These are phyloP conservation scores for Sarcophaga caerulescens DNA, from an alignment of 2,888 invertebrate species.

Conservation along the genomic window DNA sequence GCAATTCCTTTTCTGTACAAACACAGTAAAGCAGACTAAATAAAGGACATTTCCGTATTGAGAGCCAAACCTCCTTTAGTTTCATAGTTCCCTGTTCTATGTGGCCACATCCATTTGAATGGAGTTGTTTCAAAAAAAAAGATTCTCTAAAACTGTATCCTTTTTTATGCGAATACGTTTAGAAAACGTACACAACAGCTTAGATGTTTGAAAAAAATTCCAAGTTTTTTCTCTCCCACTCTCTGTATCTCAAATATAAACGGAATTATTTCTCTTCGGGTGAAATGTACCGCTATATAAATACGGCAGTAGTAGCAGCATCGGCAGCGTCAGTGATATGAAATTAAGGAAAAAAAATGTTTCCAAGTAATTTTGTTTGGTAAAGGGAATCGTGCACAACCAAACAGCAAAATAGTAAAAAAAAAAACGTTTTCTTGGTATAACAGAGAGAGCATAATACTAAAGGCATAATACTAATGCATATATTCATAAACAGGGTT, in stretches of 20 bases:
- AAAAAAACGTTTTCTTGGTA: slow-evolving; percentile 1
- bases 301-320: background rate
- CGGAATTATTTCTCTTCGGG: background rate
- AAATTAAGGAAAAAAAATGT: background rate
- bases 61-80: background rate
- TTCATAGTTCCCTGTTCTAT: background rate
- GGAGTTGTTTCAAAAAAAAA: background rate
- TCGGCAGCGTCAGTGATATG: too few relatives aligned
- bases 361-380: background rate
- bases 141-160: background rate
- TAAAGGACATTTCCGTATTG: background rate
- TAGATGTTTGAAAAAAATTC: background rate
- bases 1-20: background rate
- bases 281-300: background rate
- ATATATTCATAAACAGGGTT: too few relatives aligned
- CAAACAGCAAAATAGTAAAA: background rate
- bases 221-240: too few relatives aligned
- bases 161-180: background rate
- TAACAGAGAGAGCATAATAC: background rate
- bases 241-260: background rate
- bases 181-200: background rate
- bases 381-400: background rate
- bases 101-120: background rate
- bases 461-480: background rate
- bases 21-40: background rate